Evolutionary conservation across 2,797 vertebrate genomes (phyloP), one percentile per base, ranked within the genome.

Genomic region (Chrysocyon brachyurus): DNA sequence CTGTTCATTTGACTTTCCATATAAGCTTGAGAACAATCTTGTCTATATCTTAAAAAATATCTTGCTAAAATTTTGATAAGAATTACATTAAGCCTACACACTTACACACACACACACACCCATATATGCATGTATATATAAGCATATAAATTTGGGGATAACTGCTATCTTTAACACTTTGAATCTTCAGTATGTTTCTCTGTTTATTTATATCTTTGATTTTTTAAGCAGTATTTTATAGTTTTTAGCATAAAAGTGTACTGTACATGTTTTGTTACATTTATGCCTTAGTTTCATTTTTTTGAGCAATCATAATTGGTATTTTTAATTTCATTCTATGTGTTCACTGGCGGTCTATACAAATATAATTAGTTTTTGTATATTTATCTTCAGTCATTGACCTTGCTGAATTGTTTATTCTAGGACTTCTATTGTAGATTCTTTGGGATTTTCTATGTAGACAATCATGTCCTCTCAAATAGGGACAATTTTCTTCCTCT

Each of bases 1-100:
- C 22, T 75, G 19, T 79, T 93, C 31, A 54, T 91, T 91, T 81
- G 90, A 59, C 36, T 93, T 96, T 94, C 21, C n/a, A 49, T 87
- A 72, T 73, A 89, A 72, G 86, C 86, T 94, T 90, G 33, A 90
- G 72, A 85, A 87, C 40, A 93, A 24, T 82, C 28, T 9, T 95
- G 7, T 64, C 26, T 83, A 19, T 56, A 52, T 75, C 7, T 77
- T 72, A 52, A 56, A 94, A 92, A 90, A 66, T 0, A 88, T 97
- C 72, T 92, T 90, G 24, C 72, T 78, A 16, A 36, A 46, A 82
- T 96, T 92, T 87, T 94, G 17, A 31, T 59, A 82, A 52, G 36
- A 86, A 64, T 61, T 90, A 12, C 19, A 88, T 86, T 91, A 61
- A 90, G n/a, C 17, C 10, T 64, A 46, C 40, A 46, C 40, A 46